A percentile compares a stretch with the other conserved stretches of the same genome.
Evolutionary conservation across 2,113 vertebrate genomes (phyloP).

Genomic region (Orthonyx spaldingii): DNA sequence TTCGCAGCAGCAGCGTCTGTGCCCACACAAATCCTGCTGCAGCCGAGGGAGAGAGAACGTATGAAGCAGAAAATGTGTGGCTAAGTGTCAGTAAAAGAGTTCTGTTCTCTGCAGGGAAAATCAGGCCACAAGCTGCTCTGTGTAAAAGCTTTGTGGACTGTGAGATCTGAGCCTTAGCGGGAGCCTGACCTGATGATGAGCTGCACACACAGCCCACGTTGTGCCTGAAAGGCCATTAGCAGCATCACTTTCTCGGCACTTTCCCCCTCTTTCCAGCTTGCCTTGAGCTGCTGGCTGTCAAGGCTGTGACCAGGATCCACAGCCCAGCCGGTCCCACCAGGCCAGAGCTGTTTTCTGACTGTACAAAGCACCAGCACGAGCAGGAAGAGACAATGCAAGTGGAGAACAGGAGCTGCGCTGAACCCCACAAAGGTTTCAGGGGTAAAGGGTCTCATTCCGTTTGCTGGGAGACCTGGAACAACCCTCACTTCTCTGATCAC

Average conservation of each 20-base stretch:
- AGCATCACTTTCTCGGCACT: not conserved
- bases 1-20: not conserved
- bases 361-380: not conserved
- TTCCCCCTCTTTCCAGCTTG: not conserved
- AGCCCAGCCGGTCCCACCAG: not conserved
- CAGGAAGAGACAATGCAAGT: not conserved
- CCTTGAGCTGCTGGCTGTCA: not conserved
- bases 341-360: not conserved
- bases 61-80: not conserved
- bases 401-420: not conserved
- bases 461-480: not conserved
- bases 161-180: not conserved
- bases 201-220: not conserved
- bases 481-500: not conserved
- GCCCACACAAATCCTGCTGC: not conserved
- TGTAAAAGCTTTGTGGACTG: conserved; percentile 9
- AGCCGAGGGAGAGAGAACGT: not conserved
- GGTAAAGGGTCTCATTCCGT: not conserved
- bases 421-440: not conserved
- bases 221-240: conserved; percentile 6
- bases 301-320: not conserved
- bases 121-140: conserved; percentile 58
- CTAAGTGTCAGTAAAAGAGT: not conserved
- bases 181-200: conserved; percentile 16
- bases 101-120: conserved; percentile 47